Evolutionary conservation across 2,113 vertebrate species (phyloP), one percentile per base, ranked within the genome.

Genomic region (Eptatretus burgeri): DNA sequence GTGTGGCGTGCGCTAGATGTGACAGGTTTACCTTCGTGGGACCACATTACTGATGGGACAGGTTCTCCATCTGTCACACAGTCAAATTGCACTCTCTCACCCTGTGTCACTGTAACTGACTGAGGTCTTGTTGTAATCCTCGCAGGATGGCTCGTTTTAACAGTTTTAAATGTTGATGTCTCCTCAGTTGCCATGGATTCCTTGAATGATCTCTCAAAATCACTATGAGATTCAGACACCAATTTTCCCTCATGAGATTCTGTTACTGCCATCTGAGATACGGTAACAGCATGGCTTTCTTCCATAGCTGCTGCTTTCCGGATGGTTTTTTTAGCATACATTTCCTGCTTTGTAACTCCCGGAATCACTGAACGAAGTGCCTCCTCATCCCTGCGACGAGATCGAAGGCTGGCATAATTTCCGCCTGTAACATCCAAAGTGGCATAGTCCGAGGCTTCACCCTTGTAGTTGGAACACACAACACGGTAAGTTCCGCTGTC

Each of bases 371-470:
- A 69, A 63, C 75, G 79, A 64, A 84, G 85, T 56, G 84, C 79
- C 62, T 82, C 79, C 65, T 95, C 89, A 2, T 94, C 86, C 73
- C 69, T 80, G 63, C 79, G 78, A 50, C 73, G 73, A 63, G 82
- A 82, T 49, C 79, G 76, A 63, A 77, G 87, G 65, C 79, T 78
- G 65, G 78, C 78, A 64, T 81, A 94, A 70, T 79, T 83, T 62
- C 77, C 81, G 66, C 75, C 82, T 14, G 81, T 76, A 51, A 95
- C 82, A 66, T 98, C 89, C 62, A 98, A 67, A 1, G 84, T 93
- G 12, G 86, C 85, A 14, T 89, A 93, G 71, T 98, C 89, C 5
- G 86, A 88, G 20, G 83, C 81, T 70, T 98, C 86, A 14, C 91
- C 89, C 78, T 81, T 93, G 71, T 80, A 70, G 65, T 93, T 98